phyloP scores from a whole-genome alignment of 2,797 vertebrate genomes.

The Oreonectes daqikongensis region DNA sequence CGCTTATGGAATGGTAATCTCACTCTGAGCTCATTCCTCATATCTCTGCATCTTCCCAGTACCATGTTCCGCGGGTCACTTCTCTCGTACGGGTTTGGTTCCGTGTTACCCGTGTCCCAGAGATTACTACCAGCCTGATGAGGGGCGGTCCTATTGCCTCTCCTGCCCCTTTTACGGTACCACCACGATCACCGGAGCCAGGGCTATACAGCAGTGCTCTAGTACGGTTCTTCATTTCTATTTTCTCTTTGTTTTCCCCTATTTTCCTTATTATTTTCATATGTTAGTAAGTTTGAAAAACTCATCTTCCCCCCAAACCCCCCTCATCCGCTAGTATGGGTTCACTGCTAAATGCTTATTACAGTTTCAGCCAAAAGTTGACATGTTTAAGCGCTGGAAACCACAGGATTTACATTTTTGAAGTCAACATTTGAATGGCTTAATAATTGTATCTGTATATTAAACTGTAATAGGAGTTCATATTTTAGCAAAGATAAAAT shows the following conservation, averaged over 20 bases:
- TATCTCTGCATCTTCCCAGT: conserved; percentile 70
- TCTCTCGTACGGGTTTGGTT: conserved; percentile 91
- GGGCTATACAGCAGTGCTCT: conserved; percentile 92
- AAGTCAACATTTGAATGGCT: neutral
- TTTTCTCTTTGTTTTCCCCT: neutral
- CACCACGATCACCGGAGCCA: conserved; percentile 86
- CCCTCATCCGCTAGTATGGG: neutral
- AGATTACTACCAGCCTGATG: conserved; percentile 94
- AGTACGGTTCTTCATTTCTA: conserved; percentile 77
- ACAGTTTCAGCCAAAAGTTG: neutral
- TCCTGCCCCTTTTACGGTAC: conserved; percentile 97
- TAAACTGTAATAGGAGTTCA: neutral
- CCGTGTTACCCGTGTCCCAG: conserved; percentile 93
- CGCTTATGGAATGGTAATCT: neutral
- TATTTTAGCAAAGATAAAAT: neutral
- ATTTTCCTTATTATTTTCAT: neutral
- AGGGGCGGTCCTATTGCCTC: conserved; percentile 93
- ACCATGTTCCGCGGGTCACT: conserved; percentile 89
- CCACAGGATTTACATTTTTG: neutral
- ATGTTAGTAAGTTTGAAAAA: neutral
- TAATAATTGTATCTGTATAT: neutral
- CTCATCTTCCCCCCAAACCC: neutral
- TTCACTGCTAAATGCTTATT: neutral
- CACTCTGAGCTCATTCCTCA: neutral
- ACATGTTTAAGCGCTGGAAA: neutral